phyloP scores from a whole-genome alignment of 2,113 vertebrate genomes.

The Platysternon megacephalum region DNA sequence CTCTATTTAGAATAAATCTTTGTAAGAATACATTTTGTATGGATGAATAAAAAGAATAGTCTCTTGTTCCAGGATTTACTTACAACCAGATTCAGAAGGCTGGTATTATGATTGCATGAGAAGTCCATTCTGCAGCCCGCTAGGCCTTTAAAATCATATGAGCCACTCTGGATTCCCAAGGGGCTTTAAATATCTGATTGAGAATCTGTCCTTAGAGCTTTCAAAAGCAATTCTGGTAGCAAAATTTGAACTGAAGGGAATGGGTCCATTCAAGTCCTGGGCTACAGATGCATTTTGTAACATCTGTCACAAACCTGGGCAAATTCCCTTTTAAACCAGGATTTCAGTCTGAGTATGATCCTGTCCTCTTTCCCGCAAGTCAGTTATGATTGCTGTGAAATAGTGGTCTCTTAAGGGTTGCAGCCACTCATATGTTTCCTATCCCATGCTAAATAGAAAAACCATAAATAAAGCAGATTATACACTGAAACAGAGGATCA shows the following conservation, averaged over 20 bases:
- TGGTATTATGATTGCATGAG: background rate
- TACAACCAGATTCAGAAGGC: background rate
- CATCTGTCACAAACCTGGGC: background rate
- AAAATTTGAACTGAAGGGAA: background rate
- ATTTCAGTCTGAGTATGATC: background rate
- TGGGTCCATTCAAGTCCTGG: background rate
- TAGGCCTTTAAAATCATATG: background rate
- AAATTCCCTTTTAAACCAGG: background rate
- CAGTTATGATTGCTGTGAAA: background rate
- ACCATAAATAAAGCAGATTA: background rate
- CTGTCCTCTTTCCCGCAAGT: background rate
- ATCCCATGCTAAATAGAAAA: background rate
- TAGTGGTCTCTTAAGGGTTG: background rate
- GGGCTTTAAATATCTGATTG: background rate
- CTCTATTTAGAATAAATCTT: background rate
- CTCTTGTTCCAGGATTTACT: background rate
- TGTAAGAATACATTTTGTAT: background rate
- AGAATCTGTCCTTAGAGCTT: background rate
- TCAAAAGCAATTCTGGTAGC: background rate
- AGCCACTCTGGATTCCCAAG: background rate
- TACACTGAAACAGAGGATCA: background rate
- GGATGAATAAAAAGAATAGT: background rate
- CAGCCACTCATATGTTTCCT: background rate
- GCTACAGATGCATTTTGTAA: background rate
- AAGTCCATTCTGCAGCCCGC: background rate